Base-by-base conservation (phyloP, 1,140 invertebrate genomes). In the Magallana angulata region DNA sequence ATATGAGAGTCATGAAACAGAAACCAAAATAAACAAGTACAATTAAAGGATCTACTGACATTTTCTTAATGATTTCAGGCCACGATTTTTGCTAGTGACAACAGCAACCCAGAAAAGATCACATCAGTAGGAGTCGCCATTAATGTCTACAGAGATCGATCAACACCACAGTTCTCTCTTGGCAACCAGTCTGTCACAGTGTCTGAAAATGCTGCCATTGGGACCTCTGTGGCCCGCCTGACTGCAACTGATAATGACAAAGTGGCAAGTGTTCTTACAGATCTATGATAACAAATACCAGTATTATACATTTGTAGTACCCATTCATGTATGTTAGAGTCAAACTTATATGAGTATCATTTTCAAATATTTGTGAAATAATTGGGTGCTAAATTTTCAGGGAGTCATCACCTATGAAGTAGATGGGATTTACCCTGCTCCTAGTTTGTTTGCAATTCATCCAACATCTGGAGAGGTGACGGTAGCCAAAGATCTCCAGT, bases 101-200 rank as follows among this genome's bases (percentile, higher is more conserved):
- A 97, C n/a, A 98, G 97, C 3, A 96, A 97, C 0, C 97, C 98
- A 95, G 96, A 97, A 12, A 96, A 97, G n/a, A 95, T 98, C 57
- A 97, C 97, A 0, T 98, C 97, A 0, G 97, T 97, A 0, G 97
- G 97, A 1, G 97, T 98, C 1, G 97, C 97, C 0, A 96, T 99
- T 16, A 87, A 14, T 1, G 94, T 96, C 88, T 96, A 97, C 56
- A 94, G 96, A 58, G 98, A 98, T 93, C 95, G 97, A 93, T 97
- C 98, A 94, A 95, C 97, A 59, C 98, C 98, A 0, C 82, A 97
- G 16, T 98, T 98, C 93, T 96, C 96, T 88, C 96, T 97, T 87
- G 95, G 96, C 0, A 94, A 96, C 7, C 97, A 98, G 88, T 96
- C 97, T 92, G 96, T 97, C 1, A 96, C 95, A 56, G 97, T 98